Conservation (phyloP, 2,888 invertebrate genomes). For the Schizaphis graminum region DNA sequence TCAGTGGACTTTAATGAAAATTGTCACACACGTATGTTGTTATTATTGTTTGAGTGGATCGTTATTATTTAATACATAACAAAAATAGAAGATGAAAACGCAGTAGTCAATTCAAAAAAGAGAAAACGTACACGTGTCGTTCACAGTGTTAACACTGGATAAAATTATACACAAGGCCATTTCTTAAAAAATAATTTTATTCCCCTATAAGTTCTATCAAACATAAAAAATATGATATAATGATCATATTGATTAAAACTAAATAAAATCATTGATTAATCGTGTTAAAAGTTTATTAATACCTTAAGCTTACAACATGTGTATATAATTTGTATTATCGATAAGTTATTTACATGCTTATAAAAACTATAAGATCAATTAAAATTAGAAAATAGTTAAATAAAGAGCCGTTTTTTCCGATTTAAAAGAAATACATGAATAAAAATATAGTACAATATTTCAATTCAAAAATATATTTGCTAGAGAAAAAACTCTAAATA, state of each 20-base stretch:
- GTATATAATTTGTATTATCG: background rate
- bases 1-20: slow-evolving; percentile 50
- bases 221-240: background rate
- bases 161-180: slow-evolving; percentile 53
- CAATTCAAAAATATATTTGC: background rate
- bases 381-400: background rate
- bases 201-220: background rate
- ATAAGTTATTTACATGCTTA: background rate
- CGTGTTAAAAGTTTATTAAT: background rate
- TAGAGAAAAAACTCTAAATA: background rate
- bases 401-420: background rate
- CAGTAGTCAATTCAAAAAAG: slow-evolving; percentile 35
- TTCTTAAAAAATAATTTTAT: slow-evolving; percentile 24
- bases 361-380: background rate
- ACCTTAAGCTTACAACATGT: background rate
- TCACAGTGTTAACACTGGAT: slow-evolving; percentile 44
- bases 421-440: background rate
- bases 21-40: slow-evolving; percentile 41
- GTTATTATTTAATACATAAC: slow-evolving; percentile 54
- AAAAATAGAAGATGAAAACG: slow-evolving; percentile 58
- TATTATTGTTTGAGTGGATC: slow-evolving; percentile 25
- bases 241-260: background rate
- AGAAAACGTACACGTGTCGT: slow-evolving; percentile 56
- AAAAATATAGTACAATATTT: background rate
- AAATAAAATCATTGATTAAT: background rate